Base-by-base conservation (phyloP, 2,888 invertebrate genomes). In the Amblyjoppa proteus region DNA sequence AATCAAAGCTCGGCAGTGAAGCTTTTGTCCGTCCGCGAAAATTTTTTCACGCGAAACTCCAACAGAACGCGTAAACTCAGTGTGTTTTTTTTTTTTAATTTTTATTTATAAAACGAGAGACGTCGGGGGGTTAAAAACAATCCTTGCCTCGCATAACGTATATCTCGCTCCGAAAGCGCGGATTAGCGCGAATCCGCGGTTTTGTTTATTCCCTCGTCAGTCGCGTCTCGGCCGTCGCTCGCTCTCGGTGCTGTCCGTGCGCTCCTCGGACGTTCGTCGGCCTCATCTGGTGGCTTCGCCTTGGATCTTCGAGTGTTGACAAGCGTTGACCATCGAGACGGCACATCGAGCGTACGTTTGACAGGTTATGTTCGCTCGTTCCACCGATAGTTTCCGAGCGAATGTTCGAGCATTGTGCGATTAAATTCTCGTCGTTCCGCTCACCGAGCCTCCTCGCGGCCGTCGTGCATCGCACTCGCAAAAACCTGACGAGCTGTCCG, bases 21-120 rank as follows among this genome's bases (percentile, higher is more conserved):
- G 58, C 28, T 75, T 25, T 25, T 56, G 1, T 25, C 9, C 34
- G 28, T 38, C 41, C 6, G 51, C 31, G 61, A n/a, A 25, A 25
- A 31, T 51, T 6, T 53, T 53, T n/a, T 6, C n/a, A 4, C n/a
- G 20, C 6, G 53, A 53, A 49, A 64, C 31, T 76, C 88, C 81
- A 88, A 88, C 89, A 87, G 38, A 71, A 89, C 89, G 89, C 89
- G 87, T 90, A 85, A 90, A 90, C 88, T 88, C 86, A 85, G 87
- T 81, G n/a, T 20, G 25, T 31, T 13, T 31, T 79, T 87, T 84
- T 41, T 11, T 31, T 79, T 87, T 20, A 20, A 20, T 20, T 84
- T 41, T 11, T 11, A 41, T 41, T 41, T 41, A 41, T 9, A 41
- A 41, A 41, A 41, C 41, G 41, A 41, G 88, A 81, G 88, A 81